Conservation (phyloP, 2,113 vertebrate genomes). For the Tetrao urogallus region DNA sequence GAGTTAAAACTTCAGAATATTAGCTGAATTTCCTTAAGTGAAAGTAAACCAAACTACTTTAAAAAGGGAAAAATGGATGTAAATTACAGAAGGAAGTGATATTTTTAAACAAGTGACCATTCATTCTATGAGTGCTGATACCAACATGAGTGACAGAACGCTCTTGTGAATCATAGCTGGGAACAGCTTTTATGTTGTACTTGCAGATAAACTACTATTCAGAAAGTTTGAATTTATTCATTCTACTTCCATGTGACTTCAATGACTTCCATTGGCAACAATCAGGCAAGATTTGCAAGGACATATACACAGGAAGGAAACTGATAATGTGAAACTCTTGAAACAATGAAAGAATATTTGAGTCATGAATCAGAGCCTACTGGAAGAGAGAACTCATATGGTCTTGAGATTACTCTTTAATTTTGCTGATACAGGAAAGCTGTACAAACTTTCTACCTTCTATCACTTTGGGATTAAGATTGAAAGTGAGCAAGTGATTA, state of each 20-base stretch:
- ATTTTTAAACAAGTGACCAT: background rate
- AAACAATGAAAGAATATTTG: background rate
- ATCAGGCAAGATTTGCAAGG: background rate
- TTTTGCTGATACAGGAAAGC: background rate
- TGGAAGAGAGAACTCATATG: background rate
- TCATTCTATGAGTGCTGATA: background rate
- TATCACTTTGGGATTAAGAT: background rate
- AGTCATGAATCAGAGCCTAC: background rate
- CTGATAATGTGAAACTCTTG: background rate
- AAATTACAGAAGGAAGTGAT: background rate
- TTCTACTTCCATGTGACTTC: background rate
- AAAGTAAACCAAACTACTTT: background rate
- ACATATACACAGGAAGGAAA: background rate
- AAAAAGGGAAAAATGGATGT: background rate
- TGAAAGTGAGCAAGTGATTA: background rate
- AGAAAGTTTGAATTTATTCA: background rate
- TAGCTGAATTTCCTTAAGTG: background rate
- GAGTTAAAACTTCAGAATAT: background rate
- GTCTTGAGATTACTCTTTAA: background rate
- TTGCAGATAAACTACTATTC: background rate
- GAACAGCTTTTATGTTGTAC: conserved; percentile 26
- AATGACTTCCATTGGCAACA: background rate
- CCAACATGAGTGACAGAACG: conserved; percentile 14
- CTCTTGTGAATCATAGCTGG: background rate
- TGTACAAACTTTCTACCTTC: background rate